These are phyloP conservation scores for Tetragonula clypearis DNA, from an alignment of 1,140 invertebrate genomes.

Conservation along the genomic window DNA sequence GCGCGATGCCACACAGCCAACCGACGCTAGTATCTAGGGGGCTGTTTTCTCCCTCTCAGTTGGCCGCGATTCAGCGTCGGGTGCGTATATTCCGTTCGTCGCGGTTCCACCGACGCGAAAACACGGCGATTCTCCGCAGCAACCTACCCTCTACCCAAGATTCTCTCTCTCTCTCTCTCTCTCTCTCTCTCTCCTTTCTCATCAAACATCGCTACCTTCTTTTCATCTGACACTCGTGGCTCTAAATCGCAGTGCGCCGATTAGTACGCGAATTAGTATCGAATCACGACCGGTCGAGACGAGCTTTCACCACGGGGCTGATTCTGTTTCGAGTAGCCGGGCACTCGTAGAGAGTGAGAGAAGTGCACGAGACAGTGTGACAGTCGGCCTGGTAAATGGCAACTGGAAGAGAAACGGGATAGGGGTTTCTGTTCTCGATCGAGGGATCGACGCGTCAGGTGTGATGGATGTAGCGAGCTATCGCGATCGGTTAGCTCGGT, in stretches of 20 bases:
- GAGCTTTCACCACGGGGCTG: neutral
- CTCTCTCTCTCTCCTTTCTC: neutral
- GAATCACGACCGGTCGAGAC: neutral
- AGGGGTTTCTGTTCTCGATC: neutral
- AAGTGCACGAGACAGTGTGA: neutral
- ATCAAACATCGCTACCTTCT: neutral
- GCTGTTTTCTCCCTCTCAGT: slow-evolving; percentile 76
- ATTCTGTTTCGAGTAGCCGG: neutral
- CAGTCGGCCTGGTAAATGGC: neutral
- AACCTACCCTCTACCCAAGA: neutral
- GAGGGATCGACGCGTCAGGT: neutral
- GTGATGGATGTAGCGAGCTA: too few species aligned
- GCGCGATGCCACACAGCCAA: slow-evolving; percentile 73
- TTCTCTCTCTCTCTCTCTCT: neutral
- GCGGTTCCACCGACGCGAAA: slow-evolving; percentile 60
- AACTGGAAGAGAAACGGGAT: neutral
- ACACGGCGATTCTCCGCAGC: slow-evolving; percentile 43
- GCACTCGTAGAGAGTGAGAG: neutral
- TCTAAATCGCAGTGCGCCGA: neutral
- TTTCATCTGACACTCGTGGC: neutral
- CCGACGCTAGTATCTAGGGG: slow-evolving; percentile 69
- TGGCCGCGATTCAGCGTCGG: slow-evolving; percentile 81
- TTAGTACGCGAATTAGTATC: neutral
- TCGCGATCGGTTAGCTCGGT: neutral
- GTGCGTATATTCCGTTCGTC: slow-evolving; percentile 62